These are phyloP conservation scores for Oceanodroma leucorhoa DNA, from an alignment of 2,797 vertebrate genomes.

Conservation along the genomic window DNA sequence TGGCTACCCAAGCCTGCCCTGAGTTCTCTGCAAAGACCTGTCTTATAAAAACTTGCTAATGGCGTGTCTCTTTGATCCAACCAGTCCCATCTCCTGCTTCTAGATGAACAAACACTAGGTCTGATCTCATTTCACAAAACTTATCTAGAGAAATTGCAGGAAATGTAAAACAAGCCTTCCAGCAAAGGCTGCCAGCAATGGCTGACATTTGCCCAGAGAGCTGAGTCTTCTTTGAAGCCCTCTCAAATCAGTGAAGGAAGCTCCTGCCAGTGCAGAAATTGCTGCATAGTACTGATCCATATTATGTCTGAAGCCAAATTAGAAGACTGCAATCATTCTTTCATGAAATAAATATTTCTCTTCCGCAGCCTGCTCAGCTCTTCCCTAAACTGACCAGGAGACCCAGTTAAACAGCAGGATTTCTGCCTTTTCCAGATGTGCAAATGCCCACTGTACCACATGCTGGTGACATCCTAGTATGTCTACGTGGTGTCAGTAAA, in stretches of 20 bases:
- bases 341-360: neutral
- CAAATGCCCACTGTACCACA: neutral
- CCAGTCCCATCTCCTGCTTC: neutral
- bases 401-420: neutral
- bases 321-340: neutral
- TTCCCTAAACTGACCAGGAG: neutral
- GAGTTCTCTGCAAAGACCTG: neutral
- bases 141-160: neutral
- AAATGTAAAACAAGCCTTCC: neutral
- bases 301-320: neutral
- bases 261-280: neutral
- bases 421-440: neutral
- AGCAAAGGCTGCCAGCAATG: neutral
- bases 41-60: neutral
- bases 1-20: neutral
- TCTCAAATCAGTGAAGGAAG: neutral
- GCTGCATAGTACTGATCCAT: neutral
- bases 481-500: neutral
- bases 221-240: neutral
- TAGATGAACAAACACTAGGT: neutral
- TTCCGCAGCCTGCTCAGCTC: neutral
- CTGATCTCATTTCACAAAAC: neutral
- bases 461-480: neutral
- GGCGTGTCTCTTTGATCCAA: neutral
- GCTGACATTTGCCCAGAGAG: neutral